phyloP scores from a whole-genome alignment of 1,140 invertebrate species.

The Thaumatotibia leucotreta region DNA sequence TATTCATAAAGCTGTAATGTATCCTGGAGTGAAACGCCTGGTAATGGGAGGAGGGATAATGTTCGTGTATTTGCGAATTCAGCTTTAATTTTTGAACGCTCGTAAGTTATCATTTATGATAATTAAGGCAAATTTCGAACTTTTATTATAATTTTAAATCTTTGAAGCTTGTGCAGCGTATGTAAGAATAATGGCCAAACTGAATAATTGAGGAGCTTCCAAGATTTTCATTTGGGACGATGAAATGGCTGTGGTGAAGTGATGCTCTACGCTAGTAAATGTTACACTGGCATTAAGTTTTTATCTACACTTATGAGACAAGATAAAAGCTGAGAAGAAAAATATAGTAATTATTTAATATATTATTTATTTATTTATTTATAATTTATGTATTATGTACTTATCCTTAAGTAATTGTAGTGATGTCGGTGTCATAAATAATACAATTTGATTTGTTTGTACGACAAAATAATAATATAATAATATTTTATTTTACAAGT shows the following conservation, averaged over 20 bases:
- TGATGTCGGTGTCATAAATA: too few species aligned
- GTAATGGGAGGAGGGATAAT: conserved; percentile 63
- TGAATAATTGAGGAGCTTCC: not conserved
- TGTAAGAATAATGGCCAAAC: not conserved
- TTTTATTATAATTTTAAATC: not conserved
- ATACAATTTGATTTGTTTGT: too few species aligned
- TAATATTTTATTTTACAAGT: too few species aligned
- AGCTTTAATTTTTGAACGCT: conserved; percentile 54
- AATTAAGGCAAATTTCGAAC: conserved; percentile 40
- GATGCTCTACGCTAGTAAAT: not conserved
- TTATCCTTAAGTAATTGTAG: too few species aligned
- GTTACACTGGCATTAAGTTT: not conserved
- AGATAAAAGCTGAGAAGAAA: too few species aligned
- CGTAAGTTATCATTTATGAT: conserved; percentile 52
- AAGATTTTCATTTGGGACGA: not conserved
- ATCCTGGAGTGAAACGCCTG: conserved; percentile 62
- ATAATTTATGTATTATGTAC: too few species aligned
- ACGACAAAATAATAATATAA: too few species aligned
- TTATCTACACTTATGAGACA: too few species aligned
- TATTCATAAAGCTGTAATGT: conserved; percentile 76
- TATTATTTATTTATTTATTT: too few species aligned
- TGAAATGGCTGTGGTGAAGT: not conserved
- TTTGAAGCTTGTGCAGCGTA: not conserved
- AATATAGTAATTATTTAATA: too few species aligned
- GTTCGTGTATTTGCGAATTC: conserved; percentile 61